These are phyloP conservation scores for Ceuthmochares aereus DNA, from an alignment of 2,113 vertebrate species.

Conservation along the genomic window DNA sequence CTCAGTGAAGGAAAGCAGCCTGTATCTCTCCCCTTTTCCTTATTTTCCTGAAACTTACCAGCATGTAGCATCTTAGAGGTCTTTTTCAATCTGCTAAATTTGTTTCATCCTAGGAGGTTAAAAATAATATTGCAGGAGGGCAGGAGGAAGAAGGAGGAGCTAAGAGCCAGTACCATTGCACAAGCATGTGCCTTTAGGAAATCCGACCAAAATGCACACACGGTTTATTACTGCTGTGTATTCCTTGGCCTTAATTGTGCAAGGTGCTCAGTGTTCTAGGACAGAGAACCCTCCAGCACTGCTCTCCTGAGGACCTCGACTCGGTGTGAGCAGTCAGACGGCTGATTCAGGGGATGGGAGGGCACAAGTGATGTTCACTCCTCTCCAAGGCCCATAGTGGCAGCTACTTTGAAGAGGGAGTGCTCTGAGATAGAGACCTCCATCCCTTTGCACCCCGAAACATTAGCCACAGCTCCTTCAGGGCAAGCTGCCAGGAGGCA, in stretches of 20 bases:
- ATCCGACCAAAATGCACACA: background rate
- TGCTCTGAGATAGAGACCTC: background rate
- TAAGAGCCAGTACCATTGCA: background rate
- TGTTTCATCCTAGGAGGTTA: background rate
- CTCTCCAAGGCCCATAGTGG: background rate
- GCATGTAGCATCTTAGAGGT: background rate
- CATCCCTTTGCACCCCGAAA: background rate
- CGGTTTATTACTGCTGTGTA: background rate
- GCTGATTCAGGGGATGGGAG: background rate
- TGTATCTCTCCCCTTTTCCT: background rate
- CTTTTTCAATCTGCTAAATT: background rate
- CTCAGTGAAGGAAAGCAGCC: background rate
- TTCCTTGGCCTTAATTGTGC: accelerated
- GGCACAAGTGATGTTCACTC: background rate
- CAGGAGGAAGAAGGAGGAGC: background rate
- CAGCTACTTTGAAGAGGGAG: background rate
- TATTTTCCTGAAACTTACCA: background rate
- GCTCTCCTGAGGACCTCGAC: background rate
- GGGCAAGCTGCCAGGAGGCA: background rate
- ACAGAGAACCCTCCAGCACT: background rate
- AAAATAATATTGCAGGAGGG: background rate
- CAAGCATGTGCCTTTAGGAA: background rate
- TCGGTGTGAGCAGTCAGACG: background rate
- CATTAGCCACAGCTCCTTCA: background rate
- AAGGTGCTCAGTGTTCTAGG: background rate